These are phyloP conservation scores for Xylota segnis DNA, from an alignment of 2,888 invertebrate species.

Conservation along the genomic window DNA sequence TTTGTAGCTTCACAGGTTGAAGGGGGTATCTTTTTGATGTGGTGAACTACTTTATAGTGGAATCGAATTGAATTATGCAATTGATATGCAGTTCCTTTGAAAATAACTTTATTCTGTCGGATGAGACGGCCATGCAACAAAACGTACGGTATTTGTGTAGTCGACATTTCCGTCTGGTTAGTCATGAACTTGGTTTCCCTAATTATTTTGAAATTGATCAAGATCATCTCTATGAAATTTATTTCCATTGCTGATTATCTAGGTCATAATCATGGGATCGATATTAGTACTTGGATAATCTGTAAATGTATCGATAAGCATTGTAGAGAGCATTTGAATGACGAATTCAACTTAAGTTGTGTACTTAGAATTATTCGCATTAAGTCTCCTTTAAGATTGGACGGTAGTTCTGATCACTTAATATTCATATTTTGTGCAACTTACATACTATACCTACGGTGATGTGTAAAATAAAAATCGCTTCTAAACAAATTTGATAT, in stretches of 20 bases:
- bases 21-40: conserved; percentile 12
- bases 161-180: conserved; percentile 19
- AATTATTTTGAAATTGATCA: conserved; percentile 34
- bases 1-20: conserved; percentile 33
- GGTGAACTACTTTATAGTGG: background rate
- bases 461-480: too few species aligned
- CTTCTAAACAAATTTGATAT: too few species aligned
- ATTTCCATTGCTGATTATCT: conserved; percentile 14
- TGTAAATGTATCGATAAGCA: background rate
- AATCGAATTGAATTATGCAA: conserved; percentile 50
- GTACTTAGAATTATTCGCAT: too few species aligned
- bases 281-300: background rate
- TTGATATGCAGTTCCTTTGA: conserved; percentile 17
- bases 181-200: conserved; percentile 43
- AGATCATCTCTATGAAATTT: conserved; percentile 30
- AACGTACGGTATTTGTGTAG: background rate
- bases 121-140: background rate
- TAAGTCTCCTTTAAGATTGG: too few species aligned
- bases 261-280: conserved; percentile 17
- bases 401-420: too few species aligned
- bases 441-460: too few species aligned
- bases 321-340: too few species aligned
- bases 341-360: background rate
- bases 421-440: too few species aligned
- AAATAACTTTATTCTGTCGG: conserved; percentile 2